Evolutionary conservation across 2,888 invertebrate genomes (phyloP).

Genomic region (Lepas anatifera): DNA sequence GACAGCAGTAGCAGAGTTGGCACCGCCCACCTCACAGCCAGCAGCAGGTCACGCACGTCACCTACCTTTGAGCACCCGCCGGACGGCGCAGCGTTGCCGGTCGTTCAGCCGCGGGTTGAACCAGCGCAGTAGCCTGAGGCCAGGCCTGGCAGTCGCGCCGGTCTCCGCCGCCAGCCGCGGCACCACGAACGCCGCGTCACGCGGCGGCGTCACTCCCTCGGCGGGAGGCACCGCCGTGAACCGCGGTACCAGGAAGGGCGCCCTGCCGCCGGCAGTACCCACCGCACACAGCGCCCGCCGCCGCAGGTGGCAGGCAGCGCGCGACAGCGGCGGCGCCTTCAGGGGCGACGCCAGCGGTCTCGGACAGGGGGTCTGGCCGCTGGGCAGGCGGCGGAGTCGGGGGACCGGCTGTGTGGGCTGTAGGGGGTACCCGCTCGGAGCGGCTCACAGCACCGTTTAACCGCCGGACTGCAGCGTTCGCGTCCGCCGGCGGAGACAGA

Average conservation of each 20-base stretch:
- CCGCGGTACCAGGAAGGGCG: neutral
- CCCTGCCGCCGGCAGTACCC: neutral
- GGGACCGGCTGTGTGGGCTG: neutral
- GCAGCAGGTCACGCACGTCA: conserved; percentile 33
- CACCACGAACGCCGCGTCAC: neutral
- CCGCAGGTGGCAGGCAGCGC: neutral
- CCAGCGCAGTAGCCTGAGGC: conserved; percentile 40
- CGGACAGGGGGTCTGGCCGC: too few relatives aligned
- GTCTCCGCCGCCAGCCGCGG: neutral
- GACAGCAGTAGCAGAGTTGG: neutral
- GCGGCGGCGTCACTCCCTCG: neutral
- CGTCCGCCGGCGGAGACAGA: neutral
- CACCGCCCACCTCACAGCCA: neutral
- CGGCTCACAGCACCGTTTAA: too few relatives aligned
- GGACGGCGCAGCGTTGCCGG: conserved; percentile 66
- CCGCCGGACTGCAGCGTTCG: neutral
- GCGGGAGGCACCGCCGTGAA: neutral
- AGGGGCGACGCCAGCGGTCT: neutral
- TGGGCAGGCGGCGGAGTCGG: neutral
- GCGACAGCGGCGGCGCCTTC: neutral
- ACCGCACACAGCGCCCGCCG: neutral
- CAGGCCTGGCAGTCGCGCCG: neutral
- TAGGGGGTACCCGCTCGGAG: too few relatives aligned
- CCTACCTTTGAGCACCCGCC: conserved; percentile 61
- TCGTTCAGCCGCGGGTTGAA: conserved; percentile 58